A percentile compares a stretch with the other conserved stretches of the same genome.
These are phyloP conservation scores for Caenorhabditis inopinata DNA, from an alignment of 1,140 invertebrate genomes.

Conservation along the genomic window DNA sequence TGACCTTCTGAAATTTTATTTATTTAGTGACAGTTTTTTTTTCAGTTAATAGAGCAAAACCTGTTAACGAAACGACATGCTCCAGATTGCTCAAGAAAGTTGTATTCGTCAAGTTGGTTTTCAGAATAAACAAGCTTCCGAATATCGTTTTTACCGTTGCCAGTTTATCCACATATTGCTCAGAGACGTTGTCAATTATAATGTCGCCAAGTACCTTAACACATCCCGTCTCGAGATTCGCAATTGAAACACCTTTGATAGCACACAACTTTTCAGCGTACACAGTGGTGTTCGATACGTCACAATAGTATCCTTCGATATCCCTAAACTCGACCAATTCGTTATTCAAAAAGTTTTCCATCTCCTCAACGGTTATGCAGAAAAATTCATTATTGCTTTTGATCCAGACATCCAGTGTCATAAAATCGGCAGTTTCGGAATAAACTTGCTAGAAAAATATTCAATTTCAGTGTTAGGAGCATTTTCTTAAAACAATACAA, in stretches of 20 bases:
- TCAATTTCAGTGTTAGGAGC: too few relatives aligned
- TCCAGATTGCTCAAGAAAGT: neutral
- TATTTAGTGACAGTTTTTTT: neutral
- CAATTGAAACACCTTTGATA: neutral
- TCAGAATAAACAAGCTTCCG: neutral
- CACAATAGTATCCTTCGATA: neutral
- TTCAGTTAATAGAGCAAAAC: neutral
- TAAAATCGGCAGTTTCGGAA: neutral
- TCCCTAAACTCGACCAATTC: neutral
- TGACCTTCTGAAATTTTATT: neutral
- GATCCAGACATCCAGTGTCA: neutral
- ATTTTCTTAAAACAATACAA: too few relatives aligned
- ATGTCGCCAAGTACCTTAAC: neutral
- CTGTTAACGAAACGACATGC: neutral
- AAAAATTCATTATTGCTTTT: neutral
- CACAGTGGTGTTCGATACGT: neutral
- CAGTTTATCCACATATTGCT: neutral
- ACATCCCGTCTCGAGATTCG: neutral
- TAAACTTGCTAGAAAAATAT: neutral
- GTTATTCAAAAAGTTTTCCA: neutral
- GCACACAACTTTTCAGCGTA: neutral
- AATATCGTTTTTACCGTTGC: neutral
- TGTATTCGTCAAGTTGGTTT: neutral
- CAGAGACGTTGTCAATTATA: neutral
- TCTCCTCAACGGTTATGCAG: neutral